These are phyloP conservation scores for Cynopterus sphinx DNA, from an alignment of 2,797 vertebrate species.

Conservation along the genomic window DNA sequence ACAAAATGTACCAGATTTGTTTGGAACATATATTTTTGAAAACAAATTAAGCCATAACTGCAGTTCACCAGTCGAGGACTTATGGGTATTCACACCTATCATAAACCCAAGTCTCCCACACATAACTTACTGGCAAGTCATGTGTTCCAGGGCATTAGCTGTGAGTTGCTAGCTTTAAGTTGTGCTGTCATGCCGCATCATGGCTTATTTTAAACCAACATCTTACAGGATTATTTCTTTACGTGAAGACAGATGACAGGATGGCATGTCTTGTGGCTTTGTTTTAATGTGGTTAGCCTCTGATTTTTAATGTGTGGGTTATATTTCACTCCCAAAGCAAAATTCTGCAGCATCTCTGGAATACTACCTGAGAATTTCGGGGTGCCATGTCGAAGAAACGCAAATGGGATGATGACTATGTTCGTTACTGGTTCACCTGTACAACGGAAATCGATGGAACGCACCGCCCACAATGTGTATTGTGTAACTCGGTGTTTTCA, in stretches of 20 bases:
- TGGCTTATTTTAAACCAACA: not conserved
- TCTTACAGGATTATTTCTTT: not conserved
- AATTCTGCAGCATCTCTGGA: slow-evolving; percentile 58
- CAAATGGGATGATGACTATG: slow-evolving; percentile 67
- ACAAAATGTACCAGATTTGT: not conserved
- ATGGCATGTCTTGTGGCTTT: slow-evolving; percentile 17
- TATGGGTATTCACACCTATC: not conserved
- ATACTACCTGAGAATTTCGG: not conserved
- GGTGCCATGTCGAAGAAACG: slow-evolving; percentile 72
- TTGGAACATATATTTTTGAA: slow-evolving; percentile 25
- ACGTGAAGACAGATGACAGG: not conserved
- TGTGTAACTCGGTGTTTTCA: slow-evolving; percentile 62
- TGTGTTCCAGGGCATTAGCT: not conserved
- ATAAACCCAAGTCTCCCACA: not conserved
- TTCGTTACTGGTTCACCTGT: slow-evolving; percentile 70
- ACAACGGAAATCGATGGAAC: slow-evolving; percentile 57
- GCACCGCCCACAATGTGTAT: slow-evolving; percentile 47
- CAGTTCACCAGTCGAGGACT: not conserved
- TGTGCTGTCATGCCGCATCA: not conserved
- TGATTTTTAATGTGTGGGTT: slow-evolving; percentile 63
- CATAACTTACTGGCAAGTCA: not conserved
- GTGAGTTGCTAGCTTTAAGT: not conserved
- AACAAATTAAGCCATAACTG: not conserved
- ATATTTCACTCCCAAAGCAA: slow-evolving; percentile 67
- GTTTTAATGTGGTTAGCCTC: not conserved